Evolutionary conservation across 2,797 vertebrate species (phyloP).

Genomic region (Helarctos malayanus): DNA sequence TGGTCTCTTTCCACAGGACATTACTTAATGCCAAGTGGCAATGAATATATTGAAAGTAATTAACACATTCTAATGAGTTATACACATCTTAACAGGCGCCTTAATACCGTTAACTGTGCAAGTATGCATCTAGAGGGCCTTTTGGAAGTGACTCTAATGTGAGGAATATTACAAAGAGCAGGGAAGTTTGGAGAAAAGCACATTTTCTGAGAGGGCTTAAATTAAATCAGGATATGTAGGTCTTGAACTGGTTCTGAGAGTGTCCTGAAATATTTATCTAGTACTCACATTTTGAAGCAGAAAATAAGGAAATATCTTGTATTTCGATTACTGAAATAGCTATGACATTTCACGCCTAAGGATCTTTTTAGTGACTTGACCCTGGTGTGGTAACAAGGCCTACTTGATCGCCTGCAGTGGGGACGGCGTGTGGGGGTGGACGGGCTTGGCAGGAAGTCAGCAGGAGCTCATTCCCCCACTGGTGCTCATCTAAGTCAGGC

Average conservation of each 20-base stretch:
- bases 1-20: background rate
- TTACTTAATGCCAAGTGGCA: background rate
- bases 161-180: background rate
- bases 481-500: background rate
- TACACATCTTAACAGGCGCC: background rate
- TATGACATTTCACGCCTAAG: slow-evolving; percentile 1
- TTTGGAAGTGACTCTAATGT: background rate
- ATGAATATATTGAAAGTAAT: background rate
- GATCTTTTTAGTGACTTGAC: background rate
- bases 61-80: slow-evolving; percentile 30
- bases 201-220: slow-evolving; percentile 7
- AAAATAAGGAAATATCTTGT: background rate
- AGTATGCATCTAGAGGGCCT: background rate
- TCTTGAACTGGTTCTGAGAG: background rate
- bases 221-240: background rate
- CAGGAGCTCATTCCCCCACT: background rate
- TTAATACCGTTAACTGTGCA: background rate
- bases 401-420: background rate
- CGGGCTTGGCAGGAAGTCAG: background rate
- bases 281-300: background rate
- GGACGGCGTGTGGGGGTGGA: accelerated
- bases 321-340: slow-evolving; percentile 28
- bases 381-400: background rate
- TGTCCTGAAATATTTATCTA: background rate
- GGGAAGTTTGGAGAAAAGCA: background rate